A percentile compares a stretch with the other conserved stretches of the same genome.
Conservation (phyloP, 2,113 vertebrate species). For the Sciurus niger region DNA sequence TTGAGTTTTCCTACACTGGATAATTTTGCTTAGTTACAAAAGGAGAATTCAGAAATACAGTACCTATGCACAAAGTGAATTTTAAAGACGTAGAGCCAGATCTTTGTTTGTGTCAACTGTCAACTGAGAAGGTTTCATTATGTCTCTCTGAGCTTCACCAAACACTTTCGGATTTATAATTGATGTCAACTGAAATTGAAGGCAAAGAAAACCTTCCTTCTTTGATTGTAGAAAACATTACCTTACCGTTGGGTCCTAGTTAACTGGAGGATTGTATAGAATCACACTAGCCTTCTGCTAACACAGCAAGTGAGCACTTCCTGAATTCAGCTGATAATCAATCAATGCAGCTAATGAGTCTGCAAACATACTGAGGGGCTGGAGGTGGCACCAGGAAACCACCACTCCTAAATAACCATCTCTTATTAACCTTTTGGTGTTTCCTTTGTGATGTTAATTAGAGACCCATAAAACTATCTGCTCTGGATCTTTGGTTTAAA, state of each 20-base stretch:
- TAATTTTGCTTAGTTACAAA: conserved; percentile 55
- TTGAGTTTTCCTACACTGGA: conserved; percentile 50
- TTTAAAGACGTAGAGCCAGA: conserved; percentile 70
- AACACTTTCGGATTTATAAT: conserved; percentile 74
- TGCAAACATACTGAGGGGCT: conserved; percentile 86
- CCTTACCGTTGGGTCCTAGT: conserved; percentile 46
- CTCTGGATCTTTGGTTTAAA: conserved; percentile 84
- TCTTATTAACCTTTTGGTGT: conserved; percentile 89
- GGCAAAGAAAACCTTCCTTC: conserved; percentile 74
- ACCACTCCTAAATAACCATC: conserved; percentile 86
- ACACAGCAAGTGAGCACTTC: conserved; percentile 84
- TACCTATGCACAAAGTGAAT: conserved; percentile 50
- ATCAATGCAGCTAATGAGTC: conserved; percentile 87
- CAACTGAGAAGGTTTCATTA: conserved; percentile 65
- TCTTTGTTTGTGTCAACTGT: conserved; percentile 79
- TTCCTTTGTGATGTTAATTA: conserved; percentile 86
- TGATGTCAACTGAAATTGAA: conserved; percentile 59
- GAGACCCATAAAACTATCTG: conserved; percentile 84
- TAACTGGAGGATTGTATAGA: conserved; percentile 81
- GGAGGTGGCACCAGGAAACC: conserved; percentile 85
- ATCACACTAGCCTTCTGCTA: conserved; percentile 86
- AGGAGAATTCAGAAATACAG: conserved; percentile 70
- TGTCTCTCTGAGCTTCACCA: conserved; percentile 64
- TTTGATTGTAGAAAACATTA: conserved; percentile 75
- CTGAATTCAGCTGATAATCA: conserved; percentile 87